A percentile compares a stretch with the other conserved stretches of the same genome.
Conservation (phyloP, 2,888 invertebrate species). For the Fissipunctia ypsillon region DNA sequence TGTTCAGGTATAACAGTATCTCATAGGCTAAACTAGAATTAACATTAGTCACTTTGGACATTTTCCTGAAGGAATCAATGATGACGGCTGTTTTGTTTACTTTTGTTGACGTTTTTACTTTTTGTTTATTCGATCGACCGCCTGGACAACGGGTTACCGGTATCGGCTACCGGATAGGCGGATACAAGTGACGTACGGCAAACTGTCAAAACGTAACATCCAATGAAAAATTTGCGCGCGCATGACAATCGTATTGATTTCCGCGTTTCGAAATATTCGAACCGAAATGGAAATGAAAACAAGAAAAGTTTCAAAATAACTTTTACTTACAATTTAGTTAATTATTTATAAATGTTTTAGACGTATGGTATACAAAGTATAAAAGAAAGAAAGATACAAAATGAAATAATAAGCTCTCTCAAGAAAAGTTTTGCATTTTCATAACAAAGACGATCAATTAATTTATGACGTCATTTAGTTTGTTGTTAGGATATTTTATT, state of each 20-base stretch:
- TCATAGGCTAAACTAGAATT: conserved; percentile 96
- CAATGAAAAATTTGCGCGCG: conserved; percentile 49
- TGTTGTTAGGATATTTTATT: too few relatives aligned
- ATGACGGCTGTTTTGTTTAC: conserved; percentile 74
- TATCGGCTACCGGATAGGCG: too few relatives aligned
- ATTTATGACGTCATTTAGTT: neutral
- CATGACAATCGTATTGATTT: conserved; percentile 44
- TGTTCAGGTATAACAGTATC: conserved; percentile 95
- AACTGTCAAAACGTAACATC: conserved; percentile 41
- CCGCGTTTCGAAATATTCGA: conserved; percentile 29
- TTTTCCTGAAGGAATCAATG: conserved; percentile 67
- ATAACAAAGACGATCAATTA: neutral
- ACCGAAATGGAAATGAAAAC: neutral
- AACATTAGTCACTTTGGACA: conserved; percentile 89
- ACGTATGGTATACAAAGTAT: neutral
- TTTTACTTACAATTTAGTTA: neutral
- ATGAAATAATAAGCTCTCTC: too few relatives aligned
- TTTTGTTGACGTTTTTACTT: conserved; percentile 65
- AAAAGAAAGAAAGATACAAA: neutral
- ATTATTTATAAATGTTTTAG: neutral
- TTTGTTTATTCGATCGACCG: conserved; percentile 62
- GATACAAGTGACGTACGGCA: neutral
- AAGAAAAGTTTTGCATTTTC: neutral
- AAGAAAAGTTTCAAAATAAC: neutral
- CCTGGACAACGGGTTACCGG: conserved; percentile 49